Evolutionary conservation across 2,797 vertebrate genomes (phyloP).

Genomic region (Scolopax bukidnonensis): DNA sequence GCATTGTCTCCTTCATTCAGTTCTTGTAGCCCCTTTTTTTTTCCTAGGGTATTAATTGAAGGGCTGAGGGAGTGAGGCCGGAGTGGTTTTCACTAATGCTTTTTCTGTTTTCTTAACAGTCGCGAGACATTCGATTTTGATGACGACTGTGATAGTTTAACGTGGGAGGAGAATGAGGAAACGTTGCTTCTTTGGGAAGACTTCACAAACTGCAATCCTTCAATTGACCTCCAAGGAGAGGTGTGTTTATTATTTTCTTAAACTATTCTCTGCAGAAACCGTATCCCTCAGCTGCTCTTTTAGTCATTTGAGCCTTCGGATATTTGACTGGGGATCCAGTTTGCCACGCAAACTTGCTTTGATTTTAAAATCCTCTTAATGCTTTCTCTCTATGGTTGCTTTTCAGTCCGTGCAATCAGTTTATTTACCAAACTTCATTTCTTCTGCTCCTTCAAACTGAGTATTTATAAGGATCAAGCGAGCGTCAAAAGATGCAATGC

Average conservation of each 20-base stretch:
- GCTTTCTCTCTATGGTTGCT: neutral
- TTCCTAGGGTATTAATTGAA: neutral
- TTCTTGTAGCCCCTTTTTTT: neutral
- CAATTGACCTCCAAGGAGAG: slow-evolving; percentile 80
- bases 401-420: neutral
- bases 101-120: slow-evolving; percentile 74
- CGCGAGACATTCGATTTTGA: slow-evolving; percentile 95
- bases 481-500: neutral
- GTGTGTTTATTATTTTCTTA: slow-evolving; percentile 27
- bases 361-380: neutral
- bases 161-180: slow-evolving; percentile 98
- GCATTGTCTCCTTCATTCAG: neutral
- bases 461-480: neutral
- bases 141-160: slow-evolving; percentile 96
- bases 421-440: neutral
- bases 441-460: neutral
- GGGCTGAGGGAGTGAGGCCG: neutral
- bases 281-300: neutral
- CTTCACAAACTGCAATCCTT: slow-evolving; percentile 92
- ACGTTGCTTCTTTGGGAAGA: slow-evolving; percentile 97
- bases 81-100: neutral
- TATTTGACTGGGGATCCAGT: neutral
- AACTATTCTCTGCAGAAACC: neutral
- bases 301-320: neutral
- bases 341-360: neutral